Conservation (phyloP, 2,797 vertebrate species). For the Hafferia zeledoni region DNA sequence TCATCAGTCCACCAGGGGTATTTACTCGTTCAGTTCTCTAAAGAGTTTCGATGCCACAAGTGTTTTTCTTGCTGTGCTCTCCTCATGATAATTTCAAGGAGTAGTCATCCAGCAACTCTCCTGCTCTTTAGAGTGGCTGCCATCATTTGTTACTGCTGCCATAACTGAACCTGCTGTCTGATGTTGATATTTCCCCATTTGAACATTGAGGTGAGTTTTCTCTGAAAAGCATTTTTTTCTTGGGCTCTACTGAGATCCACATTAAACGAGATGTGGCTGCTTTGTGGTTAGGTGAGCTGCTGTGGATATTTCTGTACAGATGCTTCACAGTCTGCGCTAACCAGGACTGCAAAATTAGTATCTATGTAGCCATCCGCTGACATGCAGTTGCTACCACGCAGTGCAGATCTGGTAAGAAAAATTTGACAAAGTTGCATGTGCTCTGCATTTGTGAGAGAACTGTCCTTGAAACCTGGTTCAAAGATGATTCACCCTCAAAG, state of each 20-base stretch:
- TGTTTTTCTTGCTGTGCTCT: background rate
- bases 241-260: background rate
- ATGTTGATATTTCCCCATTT: background rate
- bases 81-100: background rate
- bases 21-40: background rate
- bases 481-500: constrained; percentile 37
- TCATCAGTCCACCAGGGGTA: background rate
- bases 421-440: background rate
- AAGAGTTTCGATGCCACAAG: background rate
- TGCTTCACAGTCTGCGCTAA: background rate
- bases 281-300: background rate
- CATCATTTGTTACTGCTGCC: background rate
- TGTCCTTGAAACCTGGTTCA: constrained; percentile 63
- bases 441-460: background rate
- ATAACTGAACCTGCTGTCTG: background rate
- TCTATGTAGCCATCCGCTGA: background rate
- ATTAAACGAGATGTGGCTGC: background rate
- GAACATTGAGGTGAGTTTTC: background rate
- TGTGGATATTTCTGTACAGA: background rate
- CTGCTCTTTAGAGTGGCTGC: background rate
- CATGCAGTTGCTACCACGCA: background rate
- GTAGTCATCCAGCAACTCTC: background rate
- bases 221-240: background rate
- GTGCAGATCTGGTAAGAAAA: background rate
- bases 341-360: background rate